Evolutionary conservation across 2,797 vertebrate species (phyloP).

Genomic region (Australoheros facetus): DNA sequence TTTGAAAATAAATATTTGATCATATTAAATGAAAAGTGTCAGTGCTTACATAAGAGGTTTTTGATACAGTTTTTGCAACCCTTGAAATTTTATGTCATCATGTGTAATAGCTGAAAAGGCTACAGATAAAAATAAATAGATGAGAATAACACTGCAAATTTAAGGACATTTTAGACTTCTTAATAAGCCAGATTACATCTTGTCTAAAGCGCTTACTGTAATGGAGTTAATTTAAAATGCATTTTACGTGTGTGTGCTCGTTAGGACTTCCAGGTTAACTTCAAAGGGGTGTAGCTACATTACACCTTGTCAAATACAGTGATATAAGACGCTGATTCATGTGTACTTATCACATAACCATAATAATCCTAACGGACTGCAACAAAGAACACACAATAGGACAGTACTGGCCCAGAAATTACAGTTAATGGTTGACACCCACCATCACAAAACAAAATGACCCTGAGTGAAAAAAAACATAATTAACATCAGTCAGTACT

Average conservation of each 20-base stretch:
- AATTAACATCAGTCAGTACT: neutral
- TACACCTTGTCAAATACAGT: accelerated
- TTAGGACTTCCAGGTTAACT: neutral
- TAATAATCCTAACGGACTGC: neutral
- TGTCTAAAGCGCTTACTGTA: neutral
- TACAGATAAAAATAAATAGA: neutral
- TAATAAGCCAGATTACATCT: neutral
- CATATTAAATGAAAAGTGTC: neutral
- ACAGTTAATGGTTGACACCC: neutral
- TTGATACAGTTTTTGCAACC: neutral
- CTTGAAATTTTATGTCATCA: neutral
- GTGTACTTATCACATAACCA: neutral
- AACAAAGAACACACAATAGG: neutral
- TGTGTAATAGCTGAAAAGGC: too few relatives aligned
- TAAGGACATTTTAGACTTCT: neutral
- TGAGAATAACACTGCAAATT: neutral
- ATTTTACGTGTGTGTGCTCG: neutral
- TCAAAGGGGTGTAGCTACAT: neutral
- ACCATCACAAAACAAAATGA: neutral
- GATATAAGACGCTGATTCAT: neutral
- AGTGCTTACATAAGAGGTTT: neutral
- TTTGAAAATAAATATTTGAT: neutral
- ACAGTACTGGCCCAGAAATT: constrained; percentile 1
- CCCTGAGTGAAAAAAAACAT: neutral
- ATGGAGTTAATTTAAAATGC: neutral